phyloP scores from a whole-genome alignment of 1,140 invertebrate species.

The Formica exsecta region DNA sequence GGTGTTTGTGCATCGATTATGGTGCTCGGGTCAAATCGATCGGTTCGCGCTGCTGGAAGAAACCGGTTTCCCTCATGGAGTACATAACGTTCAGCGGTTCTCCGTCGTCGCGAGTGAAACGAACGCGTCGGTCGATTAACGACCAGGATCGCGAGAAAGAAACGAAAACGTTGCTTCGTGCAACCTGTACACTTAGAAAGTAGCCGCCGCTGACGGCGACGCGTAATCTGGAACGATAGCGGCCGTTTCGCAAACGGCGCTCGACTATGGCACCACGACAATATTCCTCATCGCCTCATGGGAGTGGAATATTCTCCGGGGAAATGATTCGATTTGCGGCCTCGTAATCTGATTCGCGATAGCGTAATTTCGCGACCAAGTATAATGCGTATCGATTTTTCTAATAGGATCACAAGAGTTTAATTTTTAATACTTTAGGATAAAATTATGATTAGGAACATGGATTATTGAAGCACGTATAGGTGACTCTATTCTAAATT shows the following conservation, averaged over 20 bases:
- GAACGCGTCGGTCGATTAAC: slow-evolving; percentile 57
- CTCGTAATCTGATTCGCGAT: slow-evolving; percentile 18
- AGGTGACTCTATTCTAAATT: too few relatives aligned
- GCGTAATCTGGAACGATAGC: slow-evolving; percentile 65
- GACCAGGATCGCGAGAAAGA: slow-evolving; percentile 41
- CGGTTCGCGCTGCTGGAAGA: slow-evolving; percentile 59
- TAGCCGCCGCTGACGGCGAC: slow-evolving; percentile 43
- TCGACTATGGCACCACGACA: not conserved
- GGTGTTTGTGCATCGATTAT: slow-evolving; percentile 59
- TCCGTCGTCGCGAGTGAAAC: slow-evolving; percentile 20
- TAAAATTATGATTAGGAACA: not conserved
- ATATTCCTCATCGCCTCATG: slow-evolving; percentile 10
- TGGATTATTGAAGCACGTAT: too few relatives aligned
- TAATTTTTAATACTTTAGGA: not conserved
- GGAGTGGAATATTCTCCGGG: not conserved
- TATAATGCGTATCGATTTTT: not conserved
- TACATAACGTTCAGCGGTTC: slow-evolving; percentile 72
- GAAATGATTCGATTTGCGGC: slow-evolving; percentile 24
- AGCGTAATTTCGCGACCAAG: slow-evolving; percentile 16
- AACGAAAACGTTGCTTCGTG: slow-evolving; percentile 28
- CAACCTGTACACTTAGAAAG: slow-evolving; percentile 69
- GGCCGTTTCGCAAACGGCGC: slow-evolving; percentile 41
- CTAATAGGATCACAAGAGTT: not conserved
- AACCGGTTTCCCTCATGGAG: slow-evolving; percentile 71
- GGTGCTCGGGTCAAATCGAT: slow-evolving; percentile 71